A percentile compares a stretch with the other conserved stretches of the same genome.
Evolutionary conservation across 2,797 vertebrate genomes (phyloP).

Genomic region (Adelosebastes latens): DNA sequence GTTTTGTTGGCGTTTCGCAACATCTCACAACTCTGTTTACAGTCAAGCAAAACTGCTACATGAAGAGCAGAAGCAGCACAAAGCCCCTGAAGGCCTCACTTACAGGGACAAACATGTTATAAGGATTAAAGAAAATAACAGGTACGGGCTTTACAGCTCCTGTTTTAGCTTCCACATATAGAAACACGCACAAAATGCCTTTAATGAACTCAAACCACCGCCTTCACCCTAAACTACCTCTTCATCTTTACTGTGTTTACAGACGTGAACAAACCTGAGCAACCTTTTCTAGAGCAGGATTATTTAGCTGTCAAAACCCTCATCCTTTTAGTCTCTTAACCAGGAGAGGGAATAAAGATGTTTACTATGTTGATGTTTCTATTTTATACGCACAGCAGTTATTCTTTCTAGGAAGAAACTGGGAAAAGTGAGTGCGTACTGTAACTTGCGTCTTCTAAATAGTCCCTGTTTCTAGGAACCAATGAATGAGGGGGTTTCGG

Average conservation of each 20-base stretch:
- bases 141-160: neutral
- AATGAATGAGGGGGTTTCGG: conserved; percentile 16
- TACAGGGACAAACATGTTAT: neutral
- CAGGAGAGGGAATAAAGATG: conserved; percentile 2
- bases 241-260: neutral
- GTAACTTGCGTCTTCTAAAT: neutral
- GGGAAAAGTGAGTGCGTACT: neutral
- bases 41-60: conserved; percentile 32
- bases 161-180: neutral
- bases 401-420: conserved; percentile 16
- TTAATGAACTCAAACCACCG: neutral
- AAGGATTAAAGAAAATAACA: conserved; percentile 8
- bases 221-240: neutral
- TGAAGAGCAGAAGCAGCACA: neutral
- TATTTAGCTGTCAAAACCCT: conserved; percentile 23
- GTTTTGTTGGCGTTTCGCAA: conserved; percentile 36
- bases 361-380: neutral
- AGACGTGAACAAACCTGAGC: neutral
- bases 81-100: neutral
- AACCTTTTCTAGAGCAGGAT: conserved; percentile 3
- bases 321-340: conserved; percentile 7
- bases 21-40: conserved; percentile 34
- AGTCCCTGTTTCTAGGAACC: conserved; percentile 35
- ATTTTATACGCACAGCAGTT: neutral
- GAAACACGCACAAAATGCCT: neutral